Evolutionary conservation across 1,140 invertebrate species (phyloP).

Genomic region (Philaenus spumarius): DNA sequence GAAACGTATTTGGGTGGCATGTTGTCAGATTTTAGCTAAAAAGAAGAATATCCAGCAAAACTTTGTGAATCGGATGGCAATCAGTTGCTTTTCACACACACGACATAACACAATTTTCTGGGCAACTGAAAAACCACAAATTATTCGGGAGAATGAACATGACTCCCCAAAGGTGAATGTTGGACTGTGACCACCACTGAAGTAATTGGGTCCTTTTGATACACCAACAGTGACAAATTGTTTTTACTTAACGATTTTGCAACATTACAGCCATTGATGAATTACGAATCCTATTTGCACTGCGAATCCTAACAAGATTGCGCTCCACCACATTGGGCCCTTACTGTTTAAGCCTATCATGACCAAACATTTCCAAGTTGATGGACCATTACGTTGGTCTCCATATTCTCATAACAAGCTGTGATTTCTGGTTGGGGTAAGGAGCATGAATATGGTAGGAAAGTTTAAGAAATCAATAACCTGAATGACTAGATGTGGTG

Average conservation of each 20-base stretch:
- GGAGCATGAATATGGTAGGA: too few relatives aligned
- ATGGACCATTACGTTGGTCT: slow-evolving; percentile 21
- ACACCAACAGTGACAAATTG: background rate
- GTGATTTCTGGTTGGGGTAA: too few relatives aligned
- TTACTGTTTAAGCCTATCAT: slow-evolving; percentile 17
- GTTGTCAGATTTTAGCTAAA: background rate
- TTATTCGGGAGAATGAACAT: slow-evolving; percentile 1
- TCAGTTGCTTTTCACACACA: background rate
- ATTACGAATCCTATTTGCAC: slow-evolving; percentile 1
- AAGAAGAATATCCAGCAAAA: background rate
- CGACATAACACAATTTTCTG: background rate
- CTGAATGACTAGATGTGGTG: too few relatives aligned
- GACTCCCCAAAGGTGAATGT: slow-evolving; percentile 2
- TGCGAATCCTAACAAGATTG: slow-evolving; percentile 19
- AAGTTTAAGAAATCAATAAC: too few relatives aligned
- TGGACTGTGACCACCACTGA: too few relatives aligned
- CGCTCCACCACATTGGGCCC: slow-evolving; percentile 19
- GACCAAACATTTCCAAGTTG: slow-evolving; percentile 21
- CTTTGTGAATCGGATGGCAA: background rate
- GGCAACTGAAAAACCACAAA: background rate
- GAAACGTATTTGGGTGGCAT: background rate
- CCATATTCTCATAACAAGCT: too few relatives aligned
- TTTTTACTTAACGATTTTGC: background rate
- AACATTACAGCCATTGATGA: background rate
- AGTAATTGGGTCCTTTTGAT: slow-evolving; percentile 22